Evolutionary conservation across 2,113 vertebrate genomes (phyloP), one percentile per base, ranked within the genome.

Genomic region (Campylomormyrus numenius): DNA sequence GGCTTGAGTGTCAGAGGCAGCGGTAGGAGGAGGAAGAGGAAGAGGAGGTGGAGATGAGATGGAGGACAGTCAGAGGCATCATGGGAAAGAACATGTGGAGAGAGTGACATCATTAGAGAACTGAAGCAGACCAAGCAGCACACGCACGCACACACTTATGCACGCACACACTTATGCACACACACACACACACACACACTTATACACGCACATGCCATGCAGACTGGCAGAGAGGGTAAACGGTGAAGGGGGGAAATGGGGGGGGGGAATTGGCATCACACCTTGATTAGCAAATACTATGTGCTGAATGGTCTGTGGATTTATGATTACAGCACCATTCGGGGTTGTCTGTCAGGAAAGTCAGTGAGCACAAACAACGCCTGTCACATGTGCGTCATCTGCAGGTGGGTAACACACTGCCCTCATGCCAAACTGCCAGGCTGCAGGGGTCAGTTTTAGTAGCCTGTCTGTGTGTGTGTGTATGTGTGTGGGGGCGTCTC

Each of bases 21-120:
- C 96, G 96, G 96, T 92, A 95, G 94, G 95, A 93, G 96, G 95
- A 96, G 92, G 96, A 96, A 97, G 96, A 97, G 96, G 96, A 97
- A 95, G 93, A 97, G 96, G 92, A 96, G 94, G 95, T 93, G 96
- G 95, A 96, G 94, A 96, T 94, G 95, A 93, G 91, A 93, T 93
- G 96, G 96, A 97, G 97, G 95, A 97, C 96, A 96, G 95, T 96
- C 96, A 96, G 96, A 96, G 96, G 97, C 96, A 95, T 96, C 97
- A 97, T 97, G 97, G 96, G 96, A 94, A 95, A 94, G 93, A 93
- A 95, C 95, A 98, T 95, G 95, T 97, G 97, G 95, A 97, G 95
- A 99, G 96, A 97, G 97, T 96, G 96, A 98, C 94, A 98, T 93
- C 93, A 95, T 99, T 99, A 98, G 97, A 97, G 94, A 94, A 95